Evolutionary conservation across 92 coral and sea anemone genomes (phyloP), one percentile per base, ranked within the genome.

Genomic region (Umimayanthus kanabou): DNA sequence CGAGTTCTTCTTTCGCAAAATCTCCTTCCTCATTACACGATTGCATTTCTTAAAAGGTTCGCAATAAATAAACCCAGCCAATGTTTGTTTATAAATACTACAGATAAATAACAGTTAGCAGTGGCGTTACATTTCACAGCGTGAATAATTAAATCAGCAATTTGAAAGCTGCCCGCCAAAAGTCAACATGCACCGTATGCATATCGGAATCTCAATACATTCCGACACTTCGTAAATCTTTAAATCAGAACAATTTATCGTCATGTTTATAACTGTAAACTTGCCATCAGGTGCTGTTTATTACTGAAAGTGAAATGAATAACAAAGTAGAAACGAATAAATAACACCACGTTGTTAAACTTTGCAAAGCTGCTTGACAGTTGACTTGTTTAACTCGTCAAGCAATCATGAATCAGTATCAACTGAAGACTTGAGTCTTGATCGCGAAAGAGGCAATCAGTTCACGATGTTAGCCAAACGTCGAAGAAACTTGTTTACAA

Each of bases 131-230:
- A 39, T 39, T 75, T 75, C 29, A 40, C 53, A 75, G 25, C 53
- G 30, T 22, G 53, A 75, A 22, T 33, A 75, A 75, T 37, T 7
- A 20, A 75, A 74, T 39, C 49, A 74, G 28, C 49, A 33, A 37
- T 74, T 74, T 74, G 47, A 74, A 74, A 75, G 10, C 47, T 75
- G 53, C 79, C 49, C 79, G 79, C 79, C 79, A 75, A 75, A 39
- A 75, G 25, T 57, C 14, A 61, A 61, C 69, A 20, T 53, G 18
- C 69, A 61, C 69, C 13, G 22, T 16, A 11, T 55, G 16, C 64
- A 55, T 55, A 55, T 16, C 25, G 23, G 25, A 4, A 25, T 61
- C 58, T 13, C 58, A 13, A 18, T 53, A 14, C 18, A 13, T 13
- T 53, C 50, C 10, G 9, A 15, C 65, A 57, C 23, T 57, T 16